Evolutionary conservation across 2,888 invertebrate species (phyloP).

Genomic region (Seira musarum): DNA sequence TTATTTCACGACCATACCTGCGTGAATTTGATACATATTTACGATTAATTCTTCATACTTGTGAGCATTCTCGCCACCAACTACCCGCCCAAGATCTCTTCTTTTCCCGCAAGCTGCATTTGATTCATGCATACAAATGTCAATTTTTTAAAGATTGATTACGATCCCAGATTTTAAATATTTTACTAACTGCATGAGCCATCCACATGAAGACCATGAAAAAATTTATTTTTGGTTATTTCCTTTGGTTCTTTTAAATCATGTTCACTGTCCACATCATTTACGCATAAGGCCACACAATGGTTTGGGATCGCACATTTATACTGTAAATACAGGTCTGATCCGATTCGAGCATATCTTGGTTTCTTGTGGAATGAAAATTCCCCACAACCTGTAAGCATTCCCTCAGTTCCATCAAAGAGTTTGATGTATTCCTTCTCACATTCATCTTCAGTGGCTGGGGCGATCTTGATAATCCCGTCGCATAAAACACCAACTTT

Average conservation of each 20-base stretch:
- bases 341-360: constrained; percentile 10
- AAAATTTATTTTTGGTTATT: not conserved
- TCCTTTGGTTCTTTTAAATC: not conserved
- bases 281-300: constrained; percentile 17
- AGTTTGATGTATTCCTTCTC: constrained; percentile 13
- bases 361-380: not conserved
- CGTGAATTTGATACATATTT: too few relatives aligned
- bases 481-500: too few relatives aligned
- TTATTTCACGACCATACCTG: too few relatives aligned
- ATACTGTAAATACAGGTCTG: too few relatives aligned
- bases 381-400: not conserved
- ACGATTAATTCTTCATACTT: too few relatives aligned
- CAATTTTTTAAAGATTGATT: not conserved
- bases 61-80: not conserved
- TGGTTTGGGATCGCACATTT: too few relatives aligned
- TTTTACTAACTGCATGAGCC: not conserved
- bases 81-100: constrained; percentile 5
- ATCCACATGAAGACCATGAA: not conserved
- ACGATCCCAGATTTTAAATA: not conserved
- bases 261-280: constrained; percentile 12
- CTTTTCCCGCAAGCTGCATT: constrained; percentile 29
- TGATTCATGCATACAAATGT: not conserved
- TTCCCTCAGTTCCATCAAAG: not conserved
- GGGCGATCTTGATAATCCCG: too few relatives aligned
- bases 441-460: too few relatives aligned